These are phyloP conservation scores for Uropetala carovei DNA, from an alignment of 2,888 invertebrate species.

Conservation along the genomic window DNA sequence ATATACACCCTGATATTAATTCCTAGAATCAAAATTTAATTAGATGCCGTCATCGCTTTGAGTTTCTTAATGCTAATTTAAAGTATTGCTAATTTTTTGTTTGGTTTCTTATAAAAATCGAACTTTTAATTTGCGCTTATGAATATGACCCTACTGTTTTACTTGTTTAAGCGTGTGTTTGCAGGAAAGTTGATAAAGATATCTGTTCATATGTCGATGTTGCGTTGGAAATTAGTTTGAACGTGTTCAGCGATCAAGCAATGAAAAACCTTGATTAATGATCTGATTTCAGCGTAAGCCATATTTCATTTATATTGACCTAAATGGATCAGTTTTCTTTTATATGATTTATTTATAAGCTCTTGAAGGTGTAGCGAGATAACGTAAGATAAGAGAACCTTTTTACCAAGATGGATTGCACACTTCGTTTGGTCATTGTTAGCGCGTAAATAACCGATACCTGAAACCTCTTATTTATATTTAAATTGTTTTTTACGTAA, in stretches of 20 bases:
- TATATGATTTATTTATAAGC: neutral
- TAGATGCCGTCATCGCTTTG: no score
- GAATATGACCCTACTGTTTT: no score
- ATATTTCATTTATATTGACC: conserved; percentile 34
- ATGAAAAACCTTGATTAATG: conserved; percentile 7
- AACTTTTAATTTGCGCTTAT: no score
- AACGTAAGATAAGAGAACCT: neutral
- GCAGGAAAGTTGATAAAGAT: neutral
- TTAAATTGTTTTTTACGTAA: no score
- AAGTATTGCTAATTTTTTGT: no score
- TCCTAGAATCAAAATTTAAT: no score
- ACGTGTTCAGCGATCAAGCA: neutral
- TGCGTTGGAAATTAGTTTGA: neutral
- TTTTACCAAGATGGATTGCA: conserved; percentile 22
- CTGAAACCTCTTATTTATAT: no score
- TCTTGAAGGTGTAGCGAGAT: conserved; percentile 17
- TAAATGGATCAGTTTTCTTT: conserved; percentile 46
- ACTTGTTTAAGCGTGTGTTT: no score
- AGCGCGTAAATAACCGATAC: no score
- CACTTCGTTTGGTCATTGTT: neutral
- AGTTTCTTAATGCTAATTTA: no score
- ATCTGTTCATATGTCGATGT: neutral
- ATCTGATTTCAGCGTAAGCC: neutral
- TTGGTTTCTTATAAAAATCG: no score
- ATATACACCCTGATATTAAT: no score